These are phyloP conservation scores for Coenonympha arcania DNA, from an alignment of 2,888 invertebrate genomes.

Conservation along the genomic window DNA sequence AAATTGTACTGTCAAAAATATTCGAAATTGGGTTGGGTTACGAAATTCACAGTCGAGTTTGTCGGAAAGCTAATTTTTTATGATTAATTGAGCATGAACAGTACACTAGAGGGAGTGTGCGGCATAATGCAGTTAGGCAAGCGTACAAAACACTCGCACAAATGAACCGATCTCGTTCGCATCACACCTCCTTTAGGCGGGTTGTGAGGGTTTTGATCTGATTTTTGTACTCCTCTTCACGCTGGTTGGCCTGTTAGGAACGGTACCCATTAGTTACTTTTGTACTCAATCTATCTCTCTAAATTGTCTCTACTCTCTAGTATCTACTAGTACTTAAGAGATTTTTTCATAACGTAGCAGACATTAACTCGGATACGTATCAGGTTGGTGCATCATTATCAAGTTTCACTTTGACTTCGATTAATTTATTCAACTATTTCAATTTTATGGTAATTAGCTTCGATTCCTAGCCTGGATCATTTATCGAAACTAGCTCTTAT, in stretches of 20 bases:
- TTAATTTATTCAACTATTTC: conserved; percentile 13
- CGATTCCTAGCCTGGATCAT: conserved; percentile 19
- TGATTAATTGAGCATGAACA: conserved; percentile 34
- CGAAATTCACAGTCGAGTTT: not conserved
- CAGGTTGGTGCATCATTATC: conserved; percentile 65
- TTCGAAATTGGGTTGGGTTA: not conserved
- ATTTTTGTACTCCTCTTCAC: conserved; percentile 99
- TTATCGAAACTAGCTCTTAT: conserved; percentile 20
- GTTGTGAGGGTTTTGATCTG: conserved; percentile 99
- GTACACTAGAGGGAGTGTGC: conserved; percentile 46
- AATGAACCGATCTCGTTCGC: conserved; percentile 49
- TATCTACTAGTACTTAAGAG: not conserved
- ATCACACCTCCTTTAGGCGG: conserved; percentile 98
- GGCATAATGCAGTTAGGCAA: conserved; percentile 66
- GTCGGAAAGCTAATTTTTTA: conserved; percentile 10
- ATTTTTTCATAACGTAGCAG: conserved; percentile 1
- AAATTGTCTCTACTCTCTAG: not conserved
- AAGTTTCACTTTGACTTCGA: conserved; percentile 13
- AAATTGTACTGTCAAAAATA: not conserved
- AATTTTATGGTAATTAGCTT: conserved; percentile 23
- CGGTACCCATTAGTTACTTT: conserved; percentile 44
- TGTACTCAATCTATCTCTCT: conserved; percentile 11
- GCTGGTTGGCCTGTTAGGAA: conserved; percentile 93
- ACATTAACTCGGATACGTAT: conserved; percentile 12
- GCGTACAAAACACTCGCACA: conserved; percentile 59